These are phyloP conservation scores for Microctenopoma stevenorrisi DNA, from an alignment of 2,797 vertebrate species.

Conservation along the genomic window DNA sequence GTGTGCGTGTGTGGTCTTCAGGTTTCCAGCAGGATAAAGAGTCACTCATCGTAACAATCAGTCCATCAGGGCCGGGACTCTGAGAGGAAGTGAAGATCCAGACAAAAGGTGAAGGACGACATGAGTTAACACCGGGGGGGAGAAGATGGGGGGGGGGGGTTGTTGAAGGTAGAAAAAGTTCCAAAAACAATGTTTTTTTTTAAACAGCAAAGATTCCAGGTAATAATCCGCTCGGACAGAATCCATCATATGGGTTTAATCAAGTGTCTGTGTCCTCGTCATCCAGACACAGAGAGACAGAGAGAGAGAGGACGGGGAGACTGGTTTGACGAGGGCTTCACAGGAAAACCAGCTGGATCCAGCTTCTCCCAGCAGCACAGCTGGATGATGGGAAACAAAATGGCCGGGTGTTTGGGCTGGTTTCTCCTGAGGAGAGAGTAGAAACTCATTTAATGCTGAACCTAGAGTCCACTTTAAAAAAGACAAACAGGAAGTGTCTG, in stretches of 20 bases:
- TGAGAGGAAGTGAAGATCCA: conserved; percentile 1
- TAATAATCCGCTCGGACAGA: conserved; percentile 6
- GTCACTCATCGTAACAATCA: conserved; percentile 48
- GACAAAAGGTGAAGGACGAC: background rate
- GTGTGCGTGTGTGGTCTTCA: conserved; percentile 27
- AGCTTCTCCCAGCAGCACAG: conserved; percentile 26
- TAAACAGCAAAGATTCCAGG: background rate
- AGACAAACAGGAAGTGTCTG: too few relatives aligned
- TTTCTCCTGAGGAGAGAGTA: conserved; percentile 9
- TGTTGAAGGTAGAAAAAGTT: background rate
- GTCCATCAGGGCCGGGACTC: too few relatives aligned
- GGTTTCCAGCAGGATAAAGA: conserved; percentile 50
- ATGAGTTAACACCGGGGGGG: background rate
- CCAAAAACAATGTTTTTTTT: background rate
- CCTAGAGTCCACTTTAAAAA: too few relatives aligned
- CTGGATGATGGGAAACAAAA: conserved; percentile 44
- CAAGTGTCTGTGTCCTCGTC: conserved; percentile 1
- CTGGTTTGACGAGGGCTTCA: conserved; percentile 11
- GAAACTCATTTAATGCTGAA: too few relatives aligned
- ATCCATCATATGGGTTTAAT: conserved; percentile 23
- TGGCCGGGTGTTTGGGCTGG: conserved; percentile 12
- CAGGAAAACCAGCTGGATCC: conserved; percentile 28
- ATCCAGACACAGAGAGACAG: conserved; percentile 1
- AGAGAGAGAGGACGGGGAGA: conserved; percentile 22
- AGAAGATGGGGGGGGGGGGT: background rate